Evolutionary conservation across 2,888 invertebrate genomes (phyloP).

Genomic region (Crioceris asparagi): DNA sequence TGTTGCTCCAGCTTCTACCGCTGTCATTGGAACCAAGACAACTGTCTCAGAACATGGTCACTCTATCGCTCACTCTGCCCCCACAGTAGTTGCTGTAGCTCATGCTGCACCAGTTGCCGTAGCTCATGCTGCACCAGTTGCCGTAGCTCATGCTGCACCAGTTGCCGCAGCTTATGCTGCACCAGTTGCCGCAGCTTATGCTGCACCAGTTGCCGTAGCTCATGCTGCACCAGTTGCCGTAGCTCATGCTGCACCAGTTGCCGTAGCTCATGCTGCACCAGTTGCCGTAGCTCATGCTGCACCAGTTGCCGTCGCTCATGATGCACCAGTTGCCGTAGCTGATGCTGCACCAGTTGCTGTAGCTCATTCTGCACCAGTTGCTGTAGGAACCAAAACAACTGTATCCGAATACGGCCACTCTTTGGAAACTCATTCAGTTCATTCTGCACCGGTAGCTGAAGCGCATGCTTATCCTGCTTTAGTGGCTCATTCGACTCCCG

Average conservation of each 20-base stretch:
- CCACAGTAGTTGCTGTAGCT: conserved; percentile 14
- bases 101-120: conserved; percentile 12
- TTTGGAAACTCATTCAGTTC: too few species aligned
- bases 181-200: too few species aligned
- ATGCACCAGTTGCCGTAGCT: conserved; percentile 1
- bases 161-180: too few species aligned
- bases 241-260: too few species aligned
- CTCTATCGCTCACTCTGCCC: conserved; percentile 3
- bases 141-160: too few species aligned
- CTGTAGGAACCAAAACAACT: conserved; percentile 3
- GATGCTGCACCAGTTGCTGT: background rate
- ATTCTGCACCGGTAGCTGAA: conserved; percentile 4
- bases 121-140: conserved; percentile 6
- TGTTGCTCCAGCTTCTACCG: conserved; percentile 5
- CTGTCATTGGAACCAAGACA: background rate
- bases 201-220: too few species aligned
- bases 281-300: too few species aligned
- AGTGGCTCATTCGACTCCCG: conserved; percentile 6
- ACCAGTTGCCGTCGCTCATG: conserved; percentile 6
- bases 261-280: too few species aligned
- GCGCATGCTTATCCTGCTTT: conserved; percentile 11
- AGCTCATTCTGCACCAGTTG: conserved; percentile 2
- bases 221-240: too few species aligned
- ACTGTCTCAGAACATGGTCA: conserved; percentile 1
- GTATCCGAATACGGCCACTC: conserved; percentile 5